A percentile compares a stretch with the other conserved stretches of the same genome.
Conservation (phyloP, 2,888 invertebrate species). For the Drosophila anomalipes region DNA sequence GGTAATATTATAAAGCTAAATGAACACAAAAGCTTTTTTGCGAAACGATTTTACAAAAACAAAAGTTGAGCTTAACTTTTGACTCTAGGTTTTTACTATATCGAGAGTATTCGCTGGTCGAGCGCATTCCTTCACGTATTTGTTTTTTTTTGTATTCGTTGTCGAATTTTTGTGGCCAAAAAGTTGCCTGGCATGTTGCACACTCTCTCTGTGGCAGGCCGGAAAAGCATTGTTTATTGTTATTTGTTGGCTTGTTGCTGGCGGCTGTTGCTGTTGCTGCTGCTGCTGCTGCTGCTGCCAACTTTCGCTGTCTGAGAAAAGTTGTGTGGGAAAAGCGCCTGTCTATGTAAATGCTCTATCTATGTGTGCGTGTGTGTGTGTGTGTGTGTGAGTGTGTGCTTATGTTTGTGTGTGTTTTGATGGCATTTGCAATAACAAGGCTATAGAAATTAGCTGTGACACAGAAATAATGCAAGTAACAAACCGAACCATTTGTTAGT, state of each 20-base stretch:
- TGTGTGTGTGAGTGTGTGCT: slow-evolving; percentile 2
- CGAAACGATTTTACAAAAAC: too few relatives aligned
- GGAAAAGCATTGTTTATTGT: slow-evolving; percentile 76
- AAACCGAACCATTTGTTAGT: slow-evolving; percentile 48
- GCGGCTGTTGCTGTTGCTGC: background rate
- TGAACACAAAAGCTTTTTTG: background rate
- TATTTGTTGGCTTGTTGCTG: slow-evolving; percentile 42
- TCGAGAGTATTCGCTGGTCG: slow-evolving; percentile 17
- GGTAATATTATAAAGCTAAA: background rate
- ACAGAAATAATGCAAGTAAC: slow-evolving; percentile 41
- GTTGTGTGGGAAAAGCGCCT: slow-evolving; percentile 72
- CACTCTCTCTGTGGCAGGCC: slow-evolving; percentile 58
- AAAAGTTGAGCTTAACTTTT: background rate
- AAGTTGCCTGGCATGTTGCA: slow-evolving; percentile 51
- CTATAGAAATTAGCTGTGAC: slow-evolving; percentile 65
- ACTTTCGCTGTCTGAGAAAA: slow-evolving; percentile 77
- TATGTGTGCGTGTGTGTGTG: background rate
- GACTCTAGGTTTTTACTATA: background rate
- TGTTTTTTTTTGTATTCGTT: slow-evolving; percentile 2
- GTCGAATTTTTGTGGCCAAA: slow-evolving; percentile 38
- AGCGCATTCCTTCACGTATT: background rate
- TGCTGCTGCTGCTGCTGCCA: slow-evolving; percentile 46
- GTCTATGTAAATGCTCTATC: slow-evolving; percentile 60
- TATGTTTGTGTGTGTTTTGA: background rate
- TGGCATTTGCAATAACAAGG: slow-evolving; percentile 59